Base-by-base conservation (phyloP, 2,113 vertebrate species). In the Piprites chloris region DNA sequence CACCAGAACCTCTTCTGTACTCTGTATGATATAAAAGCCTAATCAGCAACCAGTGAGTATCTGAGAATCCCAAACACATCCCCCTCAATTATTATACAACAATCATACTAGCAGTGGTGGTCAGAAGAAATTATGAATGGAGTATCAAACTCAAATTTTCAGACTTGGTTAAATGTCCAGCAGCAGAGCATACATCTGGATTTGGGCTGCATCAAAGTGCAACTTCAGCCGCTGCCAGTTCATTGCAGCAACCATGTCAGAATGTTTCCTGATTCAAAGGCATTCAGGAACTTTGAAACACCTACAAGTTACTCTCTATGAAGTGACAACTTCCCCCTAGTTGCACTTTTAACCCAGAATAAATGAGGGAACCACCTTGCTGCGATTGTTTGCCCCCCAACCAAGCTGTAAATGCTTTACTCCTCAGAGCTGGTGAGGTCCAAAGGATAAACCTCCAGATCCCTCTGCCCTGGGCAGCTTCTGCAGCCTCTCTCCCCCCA, bases 51-150 rank as follows among this genome's bases (percentile, higher is more conserved):
- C 65, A 75, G 33, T 28, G 46, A 92, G 35, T 37, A 87, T 75
- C 30, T 69, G 44, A 91, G 69, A 92, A 75, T 49, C 78, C 58
- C 69, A 46, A 95, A 95, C 32, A 75, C 12, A 65, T 67, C 73
- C 73, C 67, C 65, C 33, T 63, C 55, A 35, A 72, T 61, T 55
- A 65, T 63, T 65, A 75, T 6, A 44, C 1, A 9, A 44, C 56
- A 84, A 56, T 27, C 49, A 66, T 9, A 74, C 30, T 8, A 80
- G 46, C 47, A 52, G 42, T 37, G 12, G 9, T 41, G 21, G 13
- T 87, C 71, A 77, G 58, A 39, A 59, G 46, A 89, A 91, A 68
- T 91, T 52, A 73, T 3, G 5, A 62, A 41, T 33, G 53, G 42
- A 87, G 75, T 68, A 85, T 35, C 49, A 30, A 87, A 56, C 21